Base-by-base conservation (phyloP, 2,888 invertebrate species). In the Agrochola lychnidis region DNA sequence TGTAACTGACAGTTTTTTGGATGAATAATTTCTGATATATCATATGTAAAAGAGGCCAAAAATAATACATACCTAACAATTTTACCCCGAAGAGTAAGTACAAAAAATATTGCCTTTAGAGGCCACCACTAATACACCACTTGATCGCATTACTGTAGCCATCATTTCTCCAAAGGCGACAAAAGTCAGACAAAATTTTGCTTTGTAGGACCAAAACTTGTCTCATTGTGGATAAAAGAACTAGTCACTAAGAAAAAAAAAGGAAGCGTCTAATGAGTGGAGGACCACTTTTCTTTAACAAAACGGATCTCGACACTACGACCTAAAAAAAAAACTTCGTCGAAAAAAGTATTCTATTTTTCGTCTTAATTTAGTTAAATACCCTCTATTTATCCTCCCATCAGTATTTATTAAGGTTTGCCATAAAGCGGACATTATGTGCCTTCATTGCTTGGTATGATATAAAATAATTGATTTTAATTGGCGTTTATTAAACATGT, bases 401-500 rank as follows among this genome's bases (percentile, higher is more conserved):
- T 83, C 73, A 72, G 78, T 74, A 73, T 84, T 85, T 84, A 86
- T 85, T 81, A 82, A 78, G 80, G 76, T 70, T 83, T 62, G 81
- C 86, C 87, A 90, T 92, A 87, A 90, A 91, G 88, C 85, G 87
- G 87, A 85, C 89, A 91, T 87, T 79, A 86, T 86, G 89, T 83
- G 72, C 79, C 82, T 85, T 75, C 85, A 89, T 88, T 86, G 78
- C 79, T 82, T 87, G 61, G 73, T 81, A 82, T 84, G 78, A 81
- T 84, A 84, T 82, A 80, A 81, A 90, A 89, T 93, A 95, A 95
- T 95, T 94, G 95, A 89, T 91, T 92, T 93, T 94, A 96, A 96
- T 95, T 95, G 94, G 89, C 82, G 83, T 91, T 93, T 91, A 95
- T 95, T 95, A 95, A 92, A 93, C 94, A 93, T 93, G 91, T 92